Evolutionary conservation across 1,140 invertebrate genomes (phyloP).

Genomic region (Latrodectus geometricus): DNA sequence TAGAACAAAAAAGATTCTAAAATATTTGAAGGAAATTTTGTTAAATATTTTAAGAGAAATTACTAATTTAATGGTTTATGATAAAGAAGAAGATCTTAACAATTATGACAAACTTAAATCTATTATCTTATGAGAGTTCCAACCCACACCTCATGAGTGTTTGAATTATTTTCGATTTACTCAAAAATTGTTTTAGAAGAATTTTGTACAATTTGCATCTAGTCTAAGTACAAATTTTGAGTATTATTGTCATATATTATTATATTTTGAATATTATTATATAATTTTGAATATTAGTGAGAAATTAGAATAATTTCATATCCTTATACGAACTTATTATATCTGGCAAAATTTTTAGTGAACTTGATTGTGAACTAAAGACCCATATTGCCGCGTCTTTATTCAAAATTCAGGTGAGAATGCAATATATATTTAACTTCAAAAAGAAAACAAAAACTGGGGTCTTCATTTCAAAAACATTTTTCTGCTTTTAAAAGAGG

Average conservation of each 20-base stretch:
- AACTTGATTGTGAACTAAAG: slow-evolving; percentile 12
- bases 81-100: background rate
- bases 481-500: no score
- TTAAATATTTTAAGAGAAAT: slow-evolving; percentile 26
- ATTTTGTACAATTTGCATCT: slow-evolving; percentile 2
- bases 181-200: background rate
- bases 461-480: no score
- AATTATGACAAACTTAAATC: no score
- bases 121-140: no score
- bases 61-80: slow-evolving; percentile 8
- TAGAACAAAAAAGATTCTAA: background rate
- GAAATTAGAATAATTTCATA: background rate
- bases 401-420: background rate
- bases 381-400: slow-evolving; percentile 6
- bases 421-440: no score
- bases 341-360: slow-evolving; percentile 24
- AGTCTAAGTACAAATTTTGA: slow-evolving; percentile 10
- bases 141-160: no score
- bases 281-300: no score
- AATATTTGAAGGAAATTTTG: background rate
- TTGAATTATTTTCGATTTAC: no score
- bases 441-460: background rate
- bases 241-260: slow-evolving; percentile 27
- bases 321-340: slow-evolving; percentile 21
- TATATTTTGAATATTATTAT: no score